phyloP scores from a whole-genome alignment of 1,140 invertebrate species.

The Proales similis region DNA sequence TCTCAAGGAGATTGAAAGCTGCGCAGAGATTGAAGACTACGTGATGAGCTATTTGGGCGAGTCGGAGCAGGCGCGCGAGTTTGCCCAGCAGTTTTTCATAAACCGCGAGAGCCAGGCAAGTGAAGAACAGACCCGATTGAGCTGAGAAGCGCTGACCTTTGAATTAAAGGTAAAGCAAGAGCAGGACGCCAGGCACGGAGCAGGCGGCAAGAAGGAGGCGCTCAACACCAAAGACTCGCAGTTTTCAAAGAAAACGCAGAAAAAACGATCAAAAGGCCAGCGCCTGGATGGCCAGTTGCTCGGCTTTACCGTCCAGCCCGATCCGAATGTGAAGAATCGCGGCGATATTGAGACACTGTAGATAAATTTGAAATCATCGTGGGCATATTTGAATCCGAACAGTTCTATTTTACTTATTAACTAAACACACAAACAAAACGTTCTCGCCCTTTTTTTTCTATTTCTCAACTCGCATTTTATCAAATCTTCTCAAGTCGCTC shows the following conservation, averaged over 20 bases:
- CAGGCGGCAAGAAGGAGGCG: conserved; percentile 3
- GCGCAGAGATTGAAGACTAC: conserved; percentile 33
- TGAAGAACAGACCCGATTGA: background rate
- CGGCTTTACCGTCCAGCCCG: conserved; percentile 33
- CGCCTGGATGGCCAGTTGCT: conserved; percentile 28
- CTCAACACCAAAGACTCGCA: too few relatives aligned
- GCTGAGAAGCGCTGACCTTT: background rate
- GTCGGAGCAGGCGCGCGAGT: conserved; percentile 29
- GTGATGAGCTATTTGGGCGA: conserved; percentile 32
- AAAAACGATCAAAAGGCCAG: conserved; percentile 36
- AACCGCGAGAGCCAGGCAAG: conserved; percentile 22
- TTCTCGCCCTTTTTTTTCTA: too few relatives aligned
- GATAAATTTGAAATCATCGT: conserved; percentile 4
- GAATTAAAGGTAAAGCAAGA: conserved; percentile 1
- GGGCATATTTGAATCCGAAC: too few relatives aligned
- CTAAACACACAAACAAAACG: too few relatives aligned
- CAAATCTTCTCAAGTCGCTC: too few relatives aligned
- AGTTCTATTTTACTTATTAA: too few relatives aligned
- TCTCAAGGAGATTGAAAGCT: conserved; percentile 23
- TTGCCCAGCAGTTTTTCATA: conserved; percentile 36
- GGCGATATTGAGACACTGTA: conserved; percentile 37
- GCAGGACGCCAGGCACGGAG: conserved; percentile 17
- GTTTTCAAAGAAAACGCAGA: conserved; percentile 37
- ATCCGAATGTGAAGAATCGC: conserved; percentile 36
- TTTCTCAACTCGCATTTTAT: too few relatives aligned